Percentiles rank a stretch among this genome's conserved stretches.
These are phyloP conservation scores for Falco berigora DNA, from an alignment of 2,797 vertebrate species.

Conservation along the genomic window DNA sequence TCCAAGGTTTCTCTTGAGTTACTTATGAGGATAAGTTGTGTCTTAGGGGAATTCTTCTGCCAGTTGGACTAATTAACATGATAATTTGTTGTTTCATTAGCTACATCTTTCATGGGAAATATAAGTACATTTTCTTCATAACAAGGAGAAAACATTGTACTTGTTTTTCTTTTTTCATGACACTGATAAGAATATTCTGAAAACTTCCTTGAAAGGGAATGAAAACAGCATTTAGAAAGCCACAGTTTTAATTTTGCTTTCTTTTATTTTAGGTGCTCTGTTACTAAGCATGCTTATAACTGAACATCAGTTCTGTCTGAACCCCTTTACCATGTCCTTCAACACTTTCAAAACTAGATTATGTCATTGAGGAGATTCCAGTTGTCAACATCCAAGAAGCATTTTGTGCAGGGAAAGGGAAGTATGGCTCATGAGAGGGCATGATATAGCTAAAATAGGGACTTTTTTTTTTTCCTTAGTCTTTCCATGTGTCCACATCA, in stretches of 20 bases:
- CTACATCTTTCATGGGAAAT: neutral
- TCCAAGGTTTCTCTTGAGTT: neutral
- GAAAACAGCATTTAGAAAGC: neutral
- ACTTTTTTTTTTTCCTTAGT: too few species aligned
- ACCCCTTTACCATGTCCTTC: neutral
- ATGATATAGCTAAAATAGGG: neutral
- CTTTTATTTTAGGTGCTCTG: neutral
- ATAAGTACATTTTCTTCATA: neutral
- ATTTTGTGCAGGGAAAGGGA: neutral
- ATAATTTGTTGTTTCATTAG: conserved; percentile 34
- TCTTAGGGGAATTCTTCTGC: conserved; percentile 37
- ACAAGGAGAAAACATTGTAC: neutral
- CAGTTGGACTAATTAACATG: conserved; percentile 32
- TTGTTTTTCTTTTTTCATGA: neutral
- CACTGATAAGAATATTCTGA: neutral
- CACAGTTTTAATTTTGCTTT: neutral
- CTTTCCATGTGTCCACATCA: neutral
- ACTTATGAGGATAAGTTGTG: neutral
- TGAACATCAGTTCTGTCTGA: neutral
- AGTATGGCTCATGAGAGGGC: neutral
- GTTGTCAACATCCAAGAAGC: neutral
- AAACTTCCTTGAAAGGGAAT: neutral
- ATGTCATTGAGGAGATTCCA: neutral
- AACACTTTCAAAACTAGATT: neutral
- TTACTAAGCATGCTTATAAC: neutral